Base-by-base conservation (phyloP, 2,797 vertebrate species). In the Amblyopsis hoosieri region DNA sequence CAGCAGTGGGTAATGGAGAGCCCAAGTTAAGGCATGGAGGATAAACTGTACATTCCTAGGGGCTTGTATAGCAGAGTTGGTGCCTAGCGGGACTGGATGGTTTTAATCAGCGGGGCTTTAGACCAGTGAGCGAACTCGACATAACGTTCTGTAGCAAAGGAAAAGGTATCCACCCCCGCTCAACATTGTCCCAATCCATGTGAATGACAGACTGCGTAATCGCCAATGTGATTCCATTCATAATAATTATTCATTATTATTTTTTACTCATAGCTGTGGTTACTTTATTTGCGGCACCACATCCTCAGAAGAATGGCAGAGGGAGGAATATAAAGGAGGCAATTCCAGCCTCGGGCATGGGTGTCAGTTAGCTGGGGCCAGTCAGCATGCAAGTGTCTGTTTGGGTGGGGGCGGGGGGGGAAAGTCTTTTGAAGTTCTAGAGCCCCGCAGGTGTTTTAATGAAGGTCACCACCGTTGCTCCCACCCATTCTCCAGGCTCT, bases 381-480 rank as follows among this genome's bases (percentile, higher is more conserved):
- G 85, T 75, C 83, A 86, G 89, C 84, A 79, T 86, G 86, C 56
- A 52, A 81, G 80, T 81, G 82, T 85, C 69, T 88, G 78, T 87
- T 74, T 82, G 81, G 82, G 76, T 79, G 81, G 64, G 66, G 53
- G 15, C 37, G 14, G 54, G 46, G 64, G 46, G 57, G 66, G 69
- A 48, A 60, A 55, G 63, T 47, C 46, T 90, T 94, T 93, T 93
- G 90, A 93, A 91, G 89, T 89, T 54, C 3, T 69, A 58, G 67
- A 79, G 74, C 82, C 85, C 90, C 67, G 84, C 91, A 94, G 93
- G 90, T 90, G 90, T 89, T 81, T 84, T 77, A 86, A 45, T 85
- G 83, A 84, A 88, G 85, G 87, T 91, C 90, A 87, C 81, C 68
- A 63, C 79, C 76, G 81, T 78, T 23, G 74, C 79, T 56, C 60